A percentile compares a stretch with the other conserved stretches of the same genome.
These are phyloP conservation scores for Cacoxenus indagator DNA, from an alignment of 2,888 invertebrate species.

Conservation along the genomic window DNA sequence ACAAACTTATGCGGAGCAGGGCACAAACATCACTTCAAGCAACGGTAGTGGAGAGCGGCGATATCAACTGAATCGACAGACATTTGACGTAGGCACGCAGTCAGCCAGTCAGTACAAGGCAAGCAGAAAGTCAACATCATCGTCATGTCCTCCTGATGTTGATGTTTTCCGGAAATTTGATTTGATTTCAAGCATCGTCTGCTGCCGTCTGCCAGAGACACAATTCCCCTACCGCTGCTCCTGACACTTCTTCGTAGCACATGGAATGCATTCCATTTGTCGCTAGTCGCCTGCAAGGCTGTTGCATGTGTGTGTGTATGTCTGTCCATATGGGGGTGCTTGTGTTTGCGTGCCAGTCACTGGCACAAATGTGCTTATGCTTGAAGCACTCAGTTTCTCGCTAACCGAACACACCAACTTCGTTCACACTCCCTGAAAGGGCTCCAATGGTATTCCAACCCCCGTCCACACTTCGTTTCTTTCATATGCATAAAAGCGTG, in stretches of 20 bases:
- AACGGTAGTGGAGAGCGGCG: not conserved
- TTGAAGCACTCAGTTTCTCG: not conserved
- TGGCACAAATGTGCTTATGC: constrained; percentile 1
- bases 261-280: constrained; percentile 43
- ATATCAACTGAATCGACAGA: not conserved
- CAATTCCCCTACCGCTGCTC: not conserved
- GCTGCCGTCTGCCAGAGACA: not conserved
- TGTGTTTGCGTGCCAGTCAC: constrained; percentile 6
- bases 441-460: not conserved
- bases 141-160: constrained; percentile 24
- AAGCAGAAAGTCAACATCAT: not conserved
- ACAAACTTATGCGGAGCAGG: constrained; percentile 18
- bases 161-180: constrained; percentile 53
- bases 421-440: not conserved
- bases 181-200: constrained; percentile 49
- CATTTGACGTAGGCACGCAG: not conserved
- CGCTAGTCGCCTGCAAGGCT: constrained; percentile 26
- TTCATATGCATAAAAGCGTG: not conserved
- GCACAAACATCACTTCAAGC: constrained; percentile 28
- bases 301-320: constrained; percentile 25
- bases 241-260: constrained; percentile 5
- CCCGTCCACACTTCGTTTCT: not conserved
- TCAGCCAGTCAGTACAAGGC: not conserved
- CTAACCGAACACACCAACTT: not conserved
- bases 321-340: not conserved